phyloP scores from a whole-genome alignment of 2,797 vertebrate genomes.

The Catharus ustulatus region DNA sequence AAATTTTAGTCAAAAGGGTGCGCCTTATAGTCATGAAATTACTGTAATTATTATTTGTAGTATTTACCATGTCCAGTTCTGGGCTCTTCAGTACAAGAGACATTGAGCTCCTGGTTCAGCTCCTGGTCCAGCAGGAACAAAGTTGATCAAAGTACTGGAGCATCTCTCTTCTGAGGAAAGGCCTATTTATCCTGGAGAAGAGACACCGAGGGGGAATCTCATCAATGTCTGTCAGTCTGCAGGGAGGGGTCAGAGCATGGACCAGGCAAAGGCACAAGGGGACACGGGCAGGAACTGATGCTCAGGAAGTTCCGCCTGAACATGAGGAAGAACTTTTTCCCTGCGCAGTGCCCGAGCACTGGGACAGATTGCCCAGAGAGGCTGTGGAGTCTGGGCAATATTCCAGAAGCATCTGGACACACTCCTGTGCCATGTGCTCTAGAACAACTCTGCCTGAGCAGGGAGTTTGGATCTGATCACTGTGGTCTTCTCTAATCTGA shows the following conservation, averaged over 20 bases:
- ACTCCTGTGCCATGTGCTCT: fast-evolving
- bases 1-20: too few relatives aligned
- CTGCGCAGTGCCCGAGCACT: background rate
- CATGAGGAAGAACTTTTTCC: background rate
- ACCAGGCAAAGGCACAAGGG: background rate
- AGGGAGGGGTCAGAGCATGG: background rate
- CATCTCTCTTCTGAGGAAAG: fast-evolving
- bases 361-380: background rate
- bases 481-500: background rate
- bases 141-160: background rate
- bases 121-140: background rate
- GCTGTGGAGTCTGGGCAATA: background rate
- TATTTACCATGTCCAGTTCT: background rate
- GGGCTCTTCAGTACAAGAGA: background rate
- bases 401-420: background rate
- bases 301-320: background rate
- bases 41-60: background rate
- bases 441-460: background rate
- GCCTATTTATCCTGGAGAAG: background rate
- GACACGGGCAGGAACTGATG: background rate
- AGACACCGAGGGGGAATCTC: background rate
- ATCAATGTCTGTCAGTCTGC: background rate
- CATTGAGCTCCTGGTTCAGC: background rate
- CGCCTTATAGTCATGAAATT: too few relatives aligned
- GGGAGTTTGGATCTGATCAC: background rate